A percentile compares a stretch with the other conserved stretches of the same genome.
These are phyloP conservation scores for Oscheius sp. DNA, from an alignment of 1,140 invertebrate genomes.

Conservation along the genomic window DNA sequence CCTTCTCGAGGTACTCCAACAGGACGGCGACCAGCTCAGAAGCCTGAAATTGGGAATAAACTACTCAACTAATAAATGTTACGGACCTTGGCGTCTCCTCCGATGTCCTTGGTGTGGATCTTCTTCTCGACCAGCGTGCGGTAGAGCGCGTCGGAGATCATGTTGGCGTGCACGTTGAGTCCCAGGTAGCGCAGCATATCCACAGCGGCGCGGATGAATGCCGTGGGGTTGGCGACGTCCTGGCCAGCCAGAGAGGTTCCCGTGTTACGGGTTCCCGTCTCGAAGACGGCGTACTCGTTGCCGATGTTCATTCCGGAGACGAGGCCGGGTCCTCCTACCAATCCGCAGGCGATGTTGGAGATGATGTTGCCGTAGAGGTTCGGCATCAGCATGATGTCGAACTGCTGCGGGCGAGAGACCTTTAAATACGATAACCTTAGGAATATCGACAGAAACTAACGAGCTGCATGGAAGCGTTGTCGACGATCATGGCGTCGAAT, in stretches of 20 bases:
- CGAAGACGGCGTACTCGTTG: conserved; percentile 67
- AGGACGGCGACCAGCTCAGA: conserved; percentile 19
- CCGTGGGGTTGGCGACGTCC: conserved; percentile 85
- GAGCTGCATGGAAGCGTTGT: conserved; percentile 73
- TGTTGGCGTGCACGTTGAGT: conserved; percentile 46
- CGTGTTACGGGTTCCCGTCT: conserved; percentile 90
- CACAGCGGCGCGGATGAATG: conserved; percentile 54
- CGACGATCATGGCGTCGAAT: conserved; percentile 56
- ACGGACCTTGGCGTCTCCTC: conserved; percentile 35
- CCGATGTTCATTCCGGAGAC: conserved; percentile 91
- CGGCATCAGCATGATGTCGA: conserved; percentile 96
- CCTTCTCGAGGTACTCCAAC: conserved; percentile 23
- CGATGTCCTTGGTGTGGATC: conserved; percentile 50
- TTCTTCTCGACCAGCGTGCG: conserved; percentile 43
- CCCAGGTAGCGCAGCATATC: conserved; percentile 55
- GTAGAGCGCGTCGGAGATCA: conserved; percentile 49
- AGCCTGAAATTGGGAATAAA: conserved; percentile 19
- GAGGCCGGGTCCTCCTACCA: conserved; percentile 91
- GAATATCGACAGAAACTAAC: conserved; percentile 64
- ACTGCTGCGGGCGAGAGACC: conserved; percentile 84
- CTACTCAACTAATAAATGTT: neutral
- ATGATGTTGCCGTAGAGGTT: conserved; percentile 97
- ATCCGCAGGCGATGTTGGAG: conserved; percentile 90
- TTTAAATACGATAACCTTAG: neutral
- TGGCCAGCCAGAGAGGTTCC: conserved; percentile 86